Conservation (phyloP, 2,888 invertebrate genomes). For the Mimachlamys varia region DNA sequence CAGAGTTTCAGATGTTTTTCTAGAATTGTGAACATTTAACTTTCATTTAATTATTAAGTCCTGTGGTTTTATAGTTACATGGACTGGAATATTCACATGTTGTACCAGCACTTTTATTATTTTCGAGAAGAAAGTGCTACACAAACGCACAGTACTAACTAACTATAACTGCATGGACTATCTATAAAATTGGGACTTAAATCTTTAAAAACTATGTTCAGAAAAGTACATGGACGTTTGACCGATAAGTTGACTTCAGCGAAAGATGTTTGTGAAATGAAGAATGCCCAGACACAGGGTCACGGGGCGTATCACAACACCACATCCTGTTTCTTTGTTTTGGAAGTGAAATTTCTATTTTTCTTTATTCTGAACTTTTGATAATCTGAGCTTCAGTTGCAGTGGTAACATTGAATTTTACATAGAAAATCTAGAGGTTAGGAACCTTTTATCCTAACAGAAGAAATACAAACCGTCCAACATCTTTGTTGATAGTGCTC, state of each 20-base stretch:
- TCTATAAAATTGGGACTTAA: too few relatives aligned
- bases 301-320: background rate
- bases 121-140: too few relatives aligned
- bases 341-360: background rate
- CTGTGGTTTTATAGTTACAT: background rate
- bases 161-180: too few relatives aligned
- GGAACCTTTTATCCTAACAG: background rate
- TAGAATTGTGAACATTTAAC: background rate
- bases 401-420: background rate
- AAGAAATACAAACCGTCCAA: background rate
- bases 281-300: background rate
- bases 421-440: background rate
- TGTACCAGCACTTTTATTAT: background rate
- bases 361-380: background rate
- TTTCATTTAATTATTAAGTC: background rate
- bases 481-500: background rate
- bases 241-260: background rate
- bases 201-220: background rate
- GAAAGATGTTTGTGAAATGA: background rate
- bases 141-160: too few relatives aligned
- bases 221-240: slow-evolving; percentile 1
- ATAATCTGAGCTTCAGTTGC: background rate
- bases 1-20: background rate
- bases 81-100: background rate
- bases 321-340: background rate